Evolutionary conservation across 1,140 invertebrate genomes (phyloP).

Genomic region (Sitobion miscanthi): DNA sequence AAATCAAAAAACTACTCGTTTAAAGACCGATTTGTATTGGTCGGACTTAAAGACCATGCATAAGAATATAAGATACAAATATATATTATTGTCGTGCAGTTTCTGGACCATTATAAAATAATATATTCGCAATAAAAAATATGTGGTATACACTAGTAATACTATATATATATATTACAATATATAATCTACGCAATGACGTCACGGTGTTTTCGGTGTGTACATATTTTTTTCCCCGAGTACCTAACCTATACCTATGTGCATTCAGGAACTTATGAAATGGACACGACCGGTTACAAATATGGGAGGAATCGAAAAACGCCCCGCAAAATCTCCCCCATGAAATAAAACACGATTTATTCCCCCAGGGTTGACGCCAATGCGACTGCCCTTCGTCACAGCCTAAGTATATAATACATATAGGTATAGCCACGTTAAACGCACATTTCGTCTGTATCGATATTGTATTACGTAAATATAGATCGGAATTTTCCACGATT

Average conservation of each 20-base stretch:
- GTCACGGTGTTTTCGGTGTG: not conserved
- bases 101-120: too few species aligned
- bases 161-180: not conserved
- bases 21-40: too few species aligned
- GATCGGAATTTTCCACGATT: too few species aligned
- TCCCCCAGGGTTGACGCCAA: not conserved
- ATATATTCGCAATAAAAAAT: too few species aligned
- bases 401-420: not conserved
- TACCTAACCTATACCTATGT: not conserved
- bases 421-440: not conserved
- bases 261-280: not conserved
- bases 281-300: not conserved
- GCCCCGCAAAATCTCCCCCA: not conserved
- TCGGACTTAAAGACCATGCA: too few species aligned
- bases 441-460: not conserved
- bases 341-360: not conserved
- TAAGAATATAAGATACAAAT: too few species aligned
- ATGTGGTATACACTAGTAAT: not conserved
- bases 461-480: not conserved
- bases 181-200: not conserved
- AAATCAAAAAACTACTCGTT: too few species aligned
- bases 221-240: too few species aligned
- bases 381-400: not conserved
- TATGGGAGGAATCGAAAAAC: conserved; percentile 30
- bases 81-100: too few species aligned